phyloP scores from a whole-genome alignment of 2,888 invertebrate species.

The Formica aserva region DNA sequence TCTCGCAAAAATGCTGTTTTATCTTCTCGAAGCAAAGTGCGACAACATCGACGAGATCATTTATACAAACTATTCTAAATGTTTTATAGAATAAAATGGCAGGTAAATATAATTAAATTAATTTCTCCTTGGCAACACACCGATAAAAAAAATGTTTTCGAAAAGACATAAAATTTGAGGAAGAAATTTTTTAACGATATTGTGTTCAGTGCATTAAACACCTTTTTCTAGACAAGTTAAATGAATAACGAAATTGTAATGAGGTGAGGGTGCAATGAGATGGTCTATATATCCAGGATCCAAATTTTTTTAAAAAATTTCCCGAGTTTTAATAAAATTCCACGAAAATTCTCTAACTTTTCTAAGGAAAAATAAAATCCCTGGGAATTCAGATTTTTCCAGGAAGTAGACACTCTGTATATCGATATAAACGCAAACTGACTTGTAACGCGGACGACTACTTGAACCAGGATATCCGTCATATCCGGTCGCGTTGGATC shows the following conservation, averaged over 20 bases:
- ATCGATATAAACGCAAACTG: background rate
- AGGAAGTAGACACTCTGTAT: background rate
- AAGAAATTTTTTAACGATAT: background rate
- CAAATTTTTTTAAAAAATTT: background rate
- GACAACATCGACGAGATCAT: background rate
- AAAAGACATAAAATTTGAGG: background rate
- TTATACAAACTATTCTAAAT: background rate
- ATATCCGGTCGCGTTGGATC: constrained; percentile 13
- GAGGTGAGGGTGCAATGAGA: no score
- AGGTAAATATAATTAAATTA: background rate
- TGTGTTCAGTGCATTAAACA: background rate
- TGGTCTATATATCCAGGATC: background rate
- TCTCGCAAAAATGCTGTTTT: constrained; percentile 8
- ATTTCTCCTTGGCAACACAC: background rate
- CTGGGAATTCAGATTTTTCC: background rate
- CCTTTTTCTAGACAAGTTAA: background rate
- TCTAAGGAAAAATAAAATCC: background rate
- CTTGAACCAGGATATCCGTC: background rate
- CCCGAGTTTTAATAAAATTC: background rate
- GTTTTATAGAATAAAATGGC: background rate
- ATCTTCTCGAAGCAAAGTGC: background rate
- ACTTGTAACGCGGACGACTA: background rate
- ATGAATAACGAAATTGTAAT: background rate
- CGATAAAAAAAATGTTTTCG: background rate
- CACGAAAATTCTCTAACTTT: background rate